Evolutionary conservation across 2,797 vertebrate species (phyloP), one percentile per base, ranked within the genome.

Genomic region (Pseudomugil tenellus): DNA sequence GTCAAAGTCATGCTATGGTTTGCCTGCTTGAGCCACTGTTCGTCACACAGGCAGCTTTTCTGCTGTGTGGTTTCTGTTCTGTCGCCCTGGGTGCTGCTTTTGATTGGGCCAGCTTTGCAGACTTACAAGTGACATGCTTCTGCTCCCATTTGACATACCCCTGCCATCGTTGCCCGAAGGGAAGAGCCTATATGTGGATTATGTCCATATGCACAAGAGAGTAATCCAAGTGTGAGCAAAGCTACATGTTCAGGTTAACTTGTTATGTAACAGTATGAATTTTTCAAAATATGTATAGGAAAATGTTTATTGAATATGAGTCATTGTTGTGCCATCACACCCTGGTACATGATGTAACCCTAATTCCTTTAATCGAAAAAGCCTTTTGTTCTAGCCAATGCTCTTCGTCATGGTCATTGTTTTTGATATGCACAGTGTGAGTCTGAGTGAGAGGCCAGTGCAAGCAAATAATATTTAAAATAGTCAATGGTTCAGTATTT

Each of bases 181-280:
- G 64, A 62, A 63, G 31, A 19, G 19, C 28, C 70, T 81, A 78
- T 41, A 37, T 12, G 63, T 70, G 73, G 53, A 67, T 69, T 25
- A n/a, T 61, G 62, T 64, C 66, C 76, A 57, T 74, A 80, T 75
- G 68, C 8, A 32, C 39, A 55, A 66, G 35, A 76, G 63, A 56
- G 51, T 32, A 56, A 80, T 83, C 63, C 70, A 73, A 84, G 61
- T 67, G 69, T 67, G 58, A 64, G 76, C 74, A 69, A 58, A 25
- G 19, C 31, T 62, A 76, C 85, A 84, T 82, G 77, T 80, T 89
- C 57, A 69, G 73, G 75, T 85, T 87, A 81, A 72, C 59, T 61
- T 48, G 76, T 89, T 89, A 85, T 69, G 77, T 76, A 90, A 88
- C 74, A 34, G 7, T 52, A 71, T 75, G 69, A 83, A 73, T 83